Evolutionary conservation across 1,140 invertebrate species (phyloP), one percentile per base, ranked within the genome.

Genomic region (Helicoverpa armigera): DNA sequence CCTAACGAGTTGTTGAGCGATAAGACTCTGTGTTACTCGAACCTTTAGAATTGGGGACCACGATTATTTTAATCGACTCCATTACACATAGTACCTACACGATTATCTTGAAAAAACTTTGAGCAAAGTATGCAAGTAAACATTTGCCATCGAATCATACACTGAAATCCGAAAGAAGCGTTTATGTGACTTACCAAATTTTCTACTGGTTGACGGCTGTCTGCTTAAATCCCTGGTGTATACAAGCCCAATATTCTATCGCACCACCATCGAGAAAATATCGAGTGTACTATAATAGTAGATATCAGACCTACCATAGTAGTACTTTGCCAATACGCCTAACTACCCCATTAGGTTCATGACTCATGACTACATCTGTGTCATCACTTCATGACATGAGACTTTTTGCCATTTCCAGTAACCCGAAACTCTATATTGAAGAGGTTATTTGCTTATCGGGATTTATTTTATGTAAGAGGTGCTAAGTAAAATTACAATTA

Each of bases 261-360:
- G 3, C 0, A 58, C 2, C 2, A 60, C 18, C 0, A 12, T 1
- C 18, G 67, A 70, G 16, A 13, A 51, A 3, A 13, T 10, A 14
- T 70, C 43, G 18, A 18, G 12, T 53, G 7, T 13, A 14, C 13
- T 14, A 53, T 13, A 1, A 53, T 23, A 13, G 48, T 65, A 23
- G 23, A 2, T 23, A 14, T 2, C 31, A 9, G 14, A 65, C 11
- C n/a, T 18, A 50, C 53, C 29, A 13, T 53, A 5, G 18, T 31
- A 4, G 67, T 53, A 31, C 67, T 70, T 16, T 13, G 11, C 9
- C 51, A 70, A 58, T 70, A 50, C 65, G 18, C 61, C 67, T 70
- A 79, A 79, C 35, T 51, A 51, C 35, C 35, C 77, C 67, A 79
- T 79, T 79, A 79, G 70, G 65, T n/a, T n/a, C n/a, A n/a, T n/a